phyloP scores from a whole-genome alignment of 2,797 vertebrate genomes.

The Hylomyscus alleni region DNA sequence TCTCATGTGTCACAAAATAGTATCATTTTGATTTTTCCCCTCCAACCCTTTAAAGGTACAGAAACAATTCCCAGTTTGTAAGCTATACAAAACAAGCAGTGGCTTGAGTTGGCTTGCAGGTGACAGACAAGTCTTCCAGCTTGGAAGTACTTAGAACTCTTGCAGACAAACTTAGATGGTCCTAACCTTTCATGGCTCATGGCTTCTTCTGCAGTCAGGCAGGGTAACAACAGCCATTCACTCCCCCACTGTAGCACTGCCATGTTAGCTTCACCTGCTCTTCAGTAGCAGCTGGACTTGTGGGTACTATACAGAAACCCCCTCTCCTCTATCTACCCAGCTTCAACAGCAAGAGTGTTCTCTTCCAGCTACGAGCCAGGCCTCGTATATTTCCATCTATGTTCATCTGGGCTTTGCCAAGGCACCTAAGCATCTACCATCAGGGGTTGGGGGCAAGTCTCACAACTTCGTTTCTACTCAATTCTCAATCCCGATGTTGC shows the following conservation, averaged over 20 bases:
- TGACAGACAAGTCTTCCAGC: background rate
- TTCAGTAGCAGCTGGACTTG: background rate
- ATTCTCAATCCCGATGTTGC: background rate
- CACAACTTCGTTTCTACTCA: background rate
- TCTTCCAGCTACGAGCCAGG: background rate
- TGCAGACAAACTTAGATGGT: background rate
- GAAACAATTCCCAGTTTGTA: background rate
- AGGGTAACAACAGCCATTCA: background rate
- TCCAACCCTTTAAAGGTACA: background rate
- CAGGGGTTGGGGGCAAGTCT: background rate
- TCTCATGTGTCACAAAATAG: background rate
- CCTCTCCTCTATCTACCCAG: background rate
- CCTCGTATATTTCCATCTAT: background rate
- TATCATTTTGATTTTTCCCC: background rate
- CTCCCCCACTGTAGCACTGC: background rate
- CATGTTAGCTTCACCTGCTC: background rate
- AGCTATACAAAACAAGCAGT: background rate
- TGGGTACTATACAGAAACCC: background rate
- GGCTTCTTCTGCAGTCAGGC: background rate
- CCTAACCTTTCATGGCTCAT: background rate
- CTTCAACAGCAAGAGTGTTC: fast-evolving
- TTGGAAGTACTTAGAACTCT: background rate
- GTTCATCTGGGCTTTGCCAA: background rate
- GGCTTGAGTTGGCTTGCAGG: background rate
- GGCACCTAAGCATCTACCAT: background rate